Evolutionary conservation across 2,113 vertebrate species (phyloP).

Genomic region (Heterotis niloticus): DNA sequence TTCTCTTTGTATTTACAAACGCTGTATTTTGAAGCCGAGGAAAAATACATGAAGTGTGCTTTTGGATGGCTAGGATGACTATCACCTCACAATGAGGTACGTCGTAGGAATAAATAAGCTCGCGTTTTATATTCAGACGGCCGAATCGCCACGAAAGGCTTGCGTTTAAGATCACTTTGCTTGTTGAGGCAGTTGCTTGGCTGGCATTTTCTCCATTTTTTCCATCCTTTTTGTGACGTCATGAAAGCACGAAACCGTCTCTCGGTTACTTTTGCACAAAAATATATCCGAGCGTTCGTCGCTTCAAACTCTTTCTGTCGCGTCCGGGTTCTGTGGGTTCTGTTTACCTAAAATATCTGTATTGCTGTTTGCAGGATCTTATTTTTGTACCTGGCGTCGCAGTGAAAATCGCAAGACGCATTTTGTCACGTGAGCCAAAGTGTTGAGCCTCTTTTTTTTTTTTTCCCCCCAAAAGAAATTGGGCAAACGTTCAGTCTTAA

Average conservation of each 20-base stretch:
- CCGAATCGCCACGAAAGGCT: slow-evolving; percentile 2
- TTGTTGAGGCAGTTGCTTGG: neutral
- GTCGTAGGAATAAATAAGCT: slow-evolving; percentile 24
- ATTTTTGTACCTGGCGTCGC: neutral
- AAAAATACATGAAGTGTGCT: slow-evolving; percentile 18
- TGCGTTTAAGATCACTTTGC: slow-evolving; percentile 8
- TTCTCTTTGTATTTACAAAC: neutral
- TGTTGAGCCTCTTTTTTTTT: neutral
- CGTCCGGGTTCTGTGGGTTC: slow-evolving; percentile 14
- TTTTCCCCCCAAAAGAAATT: neutral
- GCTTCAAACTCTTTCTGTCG: slow-evolving; percentile 21
- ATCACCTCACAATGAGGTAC: slow-evolving; percentile 44
- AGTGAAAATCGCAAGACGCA: slow-evolving; percentile 22
- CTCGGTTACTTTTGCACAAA: slow-evolving; percentile 8
- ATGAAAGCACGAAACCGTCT: neutral
- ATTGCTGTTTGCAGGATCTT: slow-evolving; percentile 3
- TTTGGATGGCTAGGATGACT: slow-evolving; percentile 29
- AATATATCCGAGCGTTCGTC: neutral
- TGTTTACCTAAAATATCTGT: slow-evolving; percentile 7
- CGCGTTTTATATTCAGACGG: slow-evolving; percentile 5
- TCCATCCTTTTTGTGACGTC: neutral
- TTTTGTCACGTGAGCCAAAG: slow-evolving; percentile 33
- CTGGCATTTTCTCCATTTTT: neutral
- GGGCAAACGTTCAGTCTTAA: slow-evolving; percentile 6
- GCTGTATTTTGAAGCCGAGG: slow-evolving; percentile 11